Evolutionary conservation across 2,888 invertebrate species (phyloP), one percentile per base, ranked within the genome.

Genomic region (Disparrhopalites patrizii): DNA sequence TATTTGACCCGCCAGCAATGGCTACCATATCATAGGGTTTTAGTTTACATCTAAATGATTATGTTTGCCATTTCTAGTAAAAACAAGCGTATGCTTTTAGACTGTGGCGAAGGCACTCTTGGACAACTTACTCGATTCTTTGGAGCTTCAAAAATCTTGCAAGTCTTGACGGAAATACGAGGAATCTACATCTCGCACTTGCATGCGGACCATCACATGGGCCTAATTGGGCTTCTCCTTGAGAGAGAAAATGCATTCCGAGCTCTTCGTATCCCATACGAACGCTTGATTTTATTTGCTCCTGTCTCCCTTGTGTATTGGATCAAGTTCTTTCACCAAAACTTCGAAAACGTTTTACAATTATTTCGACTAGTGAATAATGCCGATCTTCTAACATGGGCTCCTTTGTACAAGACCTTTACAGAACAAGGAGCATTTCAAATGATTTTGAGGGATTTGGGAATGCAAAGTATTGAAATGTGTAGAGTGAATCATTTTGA

Each of bases 201-300:
- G 65, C 99, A 99, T 78, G 95, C 95, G 0, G 99, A 99, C 80
- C 99, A 99, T 82, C 97, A 98, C 79, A 86, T 95, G 67, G 94
- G 88, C 79, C 78, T 93, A 0, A 85, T 93, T 70, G 88, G 87
- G 7, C 77, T 94, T 2, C 77, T 95, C 3, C 85, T 86, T 76
- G 86, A 84, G 3, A 83, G 91, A 25, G 80, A 82, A 51, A 79
- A 78, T 50, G 85, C 86, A 0, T 79, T 83, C 47, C 63, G 67
- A 40, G 70, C 76, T 3, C 71, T 73, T 10, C 33, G 76, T 10
- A 77, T 76, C 3, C 73, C 76, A 10, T 47, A 62, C 3, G 77
- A 79, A 2, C 85, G 85, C 0, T 66, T 89, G 43, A 81, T 83
- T 70, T 78, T 92, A 28, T 77, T 93, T 27, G 90, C 90, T 0